phyloP scores from a whole-genome alignment of 2,113 vertebrate species.

The Chlorodrepanis virens region DNA sequence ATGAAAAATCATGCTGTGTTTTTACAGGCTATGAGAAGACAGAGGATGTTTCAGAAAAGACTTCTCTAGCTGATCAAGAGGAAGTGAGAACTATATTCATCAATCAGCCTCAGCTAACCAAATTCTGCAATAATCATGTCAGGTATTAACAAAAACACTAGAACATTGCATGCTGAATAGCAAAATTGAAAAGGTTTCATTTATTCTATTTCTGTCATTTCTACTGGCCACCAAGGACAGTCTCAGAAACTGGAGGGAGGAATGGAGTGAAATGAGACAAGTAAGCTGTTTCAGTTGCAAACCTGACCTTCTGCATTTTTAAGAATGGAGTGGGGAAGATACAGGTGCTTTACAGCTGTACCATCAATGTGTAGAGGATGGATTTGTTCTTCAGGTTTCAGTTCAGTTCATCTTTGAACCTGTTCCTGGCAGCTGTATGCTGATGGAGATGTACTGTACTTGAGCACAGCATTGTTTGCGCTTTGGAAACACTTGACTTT shows the following conservation, averaged over 20 bases:
- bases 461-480: background rate
- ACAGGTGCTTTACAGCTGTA: background rate
- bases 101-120: conserved; percentile 92
- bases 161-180: background rate
- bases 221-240: background rate
- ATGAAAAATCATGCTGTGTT: background rate
- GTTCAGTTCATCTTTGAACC: background rate
- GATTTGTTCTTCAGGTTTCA: background rate
- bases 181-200: background rate
- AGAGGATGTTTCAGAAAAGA: conserved; percentile 91
- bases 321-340: background rate
- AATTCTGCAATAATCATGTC: conserved; percentile 95
- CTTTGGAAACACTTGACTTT: background rate
- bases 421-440: background rate
- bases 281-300: background rate
- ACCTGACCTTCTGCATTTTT: background rate
- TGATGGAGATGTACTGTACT: background rate
- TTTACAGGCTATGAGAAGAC: conserved; percentile 95
- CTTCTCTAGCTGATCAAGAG: conserved; percentile 93
- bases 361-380: background rate
- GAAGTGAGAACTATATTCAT: conserved; percentile 92
- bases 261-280: background rate
- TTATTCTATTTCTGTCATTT: background rate
- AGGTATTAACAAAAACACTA: conserved; percentile 75
- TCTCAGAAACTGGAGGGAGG: background rate